Evolutionary conservation across 2,113 vertebrate species (phyloP), one percentile per base, ranked within the genome.

Genomic region (Eira barbara): DNA sequence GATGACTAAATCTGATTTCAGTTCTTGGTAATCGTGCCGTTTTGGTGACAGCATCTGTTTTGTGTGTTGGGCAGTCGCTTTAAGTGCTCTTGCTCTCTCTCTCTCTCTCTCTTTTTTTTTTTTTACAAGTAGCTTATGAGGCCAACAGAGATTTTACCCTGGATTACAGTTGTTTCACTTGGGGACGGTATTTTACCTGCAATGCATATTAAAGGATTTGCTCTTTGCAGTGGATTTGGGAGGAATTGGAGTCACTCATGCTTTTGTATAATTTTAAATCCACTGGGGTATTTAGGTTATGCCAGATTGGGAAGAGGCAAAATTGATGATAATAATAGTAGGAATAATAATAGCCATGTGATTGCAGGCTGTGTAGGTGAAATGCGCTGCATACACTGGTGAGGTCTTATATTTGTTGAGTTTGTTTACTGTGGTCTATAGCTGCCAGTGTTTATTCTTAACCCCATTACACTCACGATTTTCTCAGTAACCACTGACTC

Each of bases 141-240:
- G 71, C 84, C 49, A 36, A 12, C 21, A 67, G n/a, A 82, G 31
- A 23, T 57, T 91, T 80, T 91, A 36, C 61, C 10, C 59, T 80
- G 94, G 78, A 94, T 97, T 96, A 73, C 52, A 61, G 80, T 90
- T 39, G 36, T 84, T 94, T 91, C 71, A 47, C 76, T 91, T 73
- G 91, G 79, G 85, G 29, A 52, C 23, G 61, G 23, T 81, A 23
- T 94, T 97, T 93, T 89, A 95, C 93, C 86, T 94, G 93, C 47
- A 79, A 0, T 34, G 7, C 36, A 39, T 80, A 89, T 95, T 93
- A 97, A 91, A 93, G 89, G 91, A 94, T 94, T 98, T 96, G 42
- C 87, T 94, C 45, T 97, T 89, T 95, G 45, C 36, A 61, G 47
- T 86, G 61, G 91, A 95, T 94, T 97, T 96, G 86, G 89, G 78